phyloP scores from a whole-genome alignment of 2,888 invertebrate species.

The Sipha maydis region DNA sequence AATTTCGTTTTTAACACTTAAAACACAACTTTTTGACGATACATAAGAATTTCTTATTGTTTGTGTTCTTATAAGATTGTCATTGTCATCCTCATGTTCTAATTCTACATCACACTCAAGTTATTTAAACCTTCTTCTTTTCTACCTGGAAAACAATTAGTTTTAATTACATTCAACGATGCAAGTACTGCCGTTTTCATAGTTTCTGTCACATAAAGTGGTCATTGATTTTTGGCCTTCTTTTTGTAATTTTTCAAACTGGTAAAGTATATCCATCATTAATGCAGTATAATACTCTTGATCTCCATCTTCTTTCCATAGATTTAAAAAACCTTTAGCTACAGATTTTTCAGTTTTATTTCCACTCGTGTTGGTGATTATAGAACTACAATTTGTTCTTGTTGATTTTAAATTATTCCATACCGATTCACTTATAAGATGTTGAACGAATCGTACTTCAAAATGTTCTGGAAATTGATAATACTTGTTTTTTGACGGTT shows the following conservation, averaged over 20 bases:
- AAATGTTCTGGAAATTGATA: conserved; percentile 50
- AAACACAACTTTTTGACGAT: too few relatives aligned
- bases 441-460: conserved; percentile 60
- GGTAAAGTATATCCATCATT: too few relatives aligned
- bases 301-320: conserved; percentile 45
- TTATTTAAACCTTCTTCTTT: too few relatives aligned
- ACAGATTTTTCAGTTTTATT: conserved; percentile 51
- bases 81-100: too few relatives aligned
- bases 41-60: too few relatives aligned
- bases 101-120: too few relatives aligned
- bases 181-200: too few relatives aligned
- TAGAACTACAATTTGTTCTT: conserved; percentile 21
- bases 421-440: conserved; percentile 55
- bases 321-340: conserved; percentile 40
- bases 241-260: conserved; percentile 18
- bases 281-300: not conserved
- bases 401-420: conserved; percentile 42
- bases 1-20: too few relatives aligned
- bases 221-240: conserved; percentile 37
- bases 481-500: conserved; percentile 17
- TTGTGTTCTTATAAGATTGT: too few relatives aligned
- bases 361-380: not conserved
- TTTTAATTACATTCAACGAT: too few relatives aligned
- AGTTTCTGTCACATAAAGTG: conserved; percentile 47
- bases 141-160: too few relatives aligned